Evolutionary conservation across 2,113 vertebrate genomes (phyloP).

Genomic region (Fulica atra): DNA sequence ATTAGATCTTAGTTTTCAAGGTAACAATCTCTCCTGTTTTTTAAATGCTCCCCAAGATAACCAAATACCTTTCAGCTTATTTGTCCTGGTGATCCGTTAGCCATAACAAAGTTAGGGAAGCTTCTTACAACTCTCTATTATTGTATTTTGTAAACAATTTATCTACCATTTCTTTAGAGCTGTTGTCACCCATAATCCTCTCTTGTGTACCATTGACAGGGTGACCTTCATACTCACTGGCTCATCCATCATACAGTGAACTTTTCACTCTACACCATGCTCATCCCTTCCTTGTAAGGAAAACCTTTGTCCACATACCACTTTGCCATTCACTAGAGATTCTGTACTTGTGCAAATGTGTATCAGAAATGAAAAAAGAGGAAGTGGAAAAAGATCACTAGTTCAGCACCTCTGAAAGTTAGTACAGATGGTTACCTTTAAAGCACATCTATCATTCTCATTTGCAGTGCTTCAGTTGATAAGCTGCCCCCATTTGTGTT

Average conservation of each 20-base stretch:
- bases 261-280: slow-evolving; percentile 83
- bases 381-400: slow-evolving; percentile 67
- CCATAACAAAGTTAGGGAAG: not conserved
- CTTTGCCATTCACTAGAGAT: slow-evolving; percentile 80
- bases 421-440: slow-evolving; percentile 78
- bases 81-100: not conserved
- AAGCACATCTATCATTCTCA: slow-evolving; percentile 80
- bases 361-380: slow-evolving; percentile 37
- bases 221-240: slow-evolving; percentile 87
- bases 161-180: slow-evolving; percentile 34
- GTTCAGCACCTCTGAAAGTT: slow-evolving; percentile 82
- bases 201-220: slow-evolving; percentile 84
- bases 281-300: slow-evolving; percentile 78
- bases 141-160: slow-evolving; percentile 58
- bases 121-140: not conserved
- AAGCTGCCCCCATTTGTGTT: slow-evolving; percentile 32
- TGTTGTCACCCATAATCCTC: slow-evolving; percentile 75
- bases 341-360: slow-evolving; percentile 51
- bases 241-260: slow-evolving; percentile 97
- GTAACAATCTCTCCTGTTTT: not conserved
- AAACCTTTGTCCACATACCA: slow-evolving; percentile 88
- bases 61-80: not conserved
- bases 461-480: slow-evolving; percentile 62
- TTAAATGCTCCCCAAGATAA: not conserved
- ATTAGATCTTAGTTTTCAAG: not conserved